Base-by-base conservation (phyloP, 2,888 invertebrate species). In the Acleris holmiana region DNA sequence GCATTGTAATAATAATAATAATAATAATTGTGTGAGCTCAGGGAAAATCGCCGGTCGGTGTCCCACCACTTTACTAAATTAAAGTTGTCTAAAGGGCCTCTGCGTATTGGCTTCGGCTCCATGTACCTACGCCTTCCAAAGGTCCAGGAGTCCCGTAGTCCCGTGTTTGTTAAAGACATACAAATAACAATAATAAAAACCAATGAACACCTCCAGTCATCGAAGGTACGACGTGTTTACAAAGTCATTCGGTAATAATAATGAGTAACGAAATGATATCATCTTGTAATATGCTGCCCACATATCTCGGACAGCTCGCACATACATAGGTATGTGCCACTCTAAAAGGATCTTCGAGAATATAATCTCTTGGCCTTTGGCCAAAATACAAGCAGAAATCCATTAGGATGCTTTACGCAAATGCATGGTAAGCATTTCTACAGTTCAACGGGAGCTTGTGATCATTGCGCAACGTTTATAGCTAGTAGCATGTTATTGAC, bases 261-360 rank as follows among this genome's bases (percentile, higher is more conserved):
- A 63, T 59, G 54, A 60, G 49, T 56, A 62, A 56, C 55, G 72
- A 72, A 74, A 78, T 88, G 85, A 87, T 80, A 78, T 87, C 87
- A 87, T 79, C 76, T 44, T 53, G 21, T 46, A 48, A 54, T 35
- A 44, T 50, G 49, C 35, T 64, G 48, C 49, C 59, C 55, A 65
- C 65, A 60, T 65, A 49, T 46, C 49, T 65, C 35, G 35, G 35
- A 35, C 35, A 13, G 13, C 35, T 35, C 35, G 35, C 35, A 0
- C 35, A 49, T 49, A 59, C 60, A 60, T 55, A n/a, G n/a, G n/a
- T n/a, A 65, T 60, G 49, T 49, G 49, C 63, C 47, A 48, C 58
- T 65, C 59, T 59, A 60, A 65, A 65, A 60, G 65, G 65, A 60
- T 55, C 49, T 60, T 55, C 13, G 65, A 49, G 40, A 54, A 60